A percentile compares a stretch with the other conserved stretches of the same genome.
Evolutionary conservation across 2,113 vertebrate species (phyloP).

Genomic region (Bothrops jararaca): DNA sequence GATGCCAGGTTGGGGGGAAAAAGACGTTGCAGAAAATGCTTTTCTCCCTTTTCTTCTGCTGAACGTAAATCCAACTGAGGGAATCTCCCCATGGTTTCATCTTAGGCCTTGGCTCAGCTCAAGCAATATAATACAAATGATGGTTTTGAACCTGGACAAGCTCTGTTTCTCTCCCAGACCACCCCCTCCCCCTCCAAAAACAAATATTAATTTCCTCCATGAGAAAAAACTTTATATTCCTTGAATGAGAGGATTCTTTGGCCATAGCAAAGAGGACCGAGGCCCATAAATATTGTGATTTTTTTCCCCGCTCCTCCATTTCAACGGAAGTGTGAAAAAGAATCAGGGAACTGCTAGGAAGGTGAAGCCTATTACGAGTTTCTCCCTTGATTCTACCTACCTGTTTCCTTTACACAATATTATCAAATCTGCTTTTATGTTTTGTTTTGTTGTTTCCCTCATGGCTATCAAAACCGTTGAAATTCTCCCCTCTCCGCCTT

Average conservation of each 20-base stretch:
- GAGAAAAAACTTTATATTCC: neutral
- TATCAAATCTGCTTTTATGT: neutral
- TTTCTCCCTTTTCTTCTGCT: neutral
- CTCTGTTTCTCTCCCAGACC: neutral
- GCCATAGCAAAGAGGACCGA: neutral
- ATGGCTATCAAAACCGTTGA: neutral
- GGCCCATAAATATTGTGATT: neutral
- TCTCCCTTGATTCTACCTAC: neutral
- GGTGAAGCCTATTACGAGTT: neutral
- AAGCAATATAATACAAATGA: neutral
- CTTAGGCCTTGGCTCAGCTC: neutral
- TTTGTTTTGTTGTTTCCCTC: neutral
- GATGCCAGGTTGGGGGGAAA: neutral
- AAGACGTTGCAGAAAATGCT: neutral
- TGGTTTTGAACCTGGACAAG: neutral
- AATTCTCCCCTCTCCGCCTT: neutral
- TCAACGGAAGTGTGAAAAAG: fast-evolving
- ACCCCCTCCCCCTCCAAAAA: neutral
- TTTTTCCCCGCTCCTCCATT: neutral
- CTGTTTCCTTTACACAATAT: neutral
- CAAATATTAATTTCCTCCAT: neutral
- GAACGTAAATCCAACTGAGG: neutral
- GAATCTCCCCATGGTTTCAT: neutral
- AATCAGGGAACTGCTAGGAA: neutral
- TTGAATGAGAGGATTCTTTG: neutral